Percentiles rank a stretch among this genome's conserved stretches.
Evolutionary conservation across 2,888 invertebrate species (phyloP).

Genomic region (Brachynemurus nebulosus): DNA sequence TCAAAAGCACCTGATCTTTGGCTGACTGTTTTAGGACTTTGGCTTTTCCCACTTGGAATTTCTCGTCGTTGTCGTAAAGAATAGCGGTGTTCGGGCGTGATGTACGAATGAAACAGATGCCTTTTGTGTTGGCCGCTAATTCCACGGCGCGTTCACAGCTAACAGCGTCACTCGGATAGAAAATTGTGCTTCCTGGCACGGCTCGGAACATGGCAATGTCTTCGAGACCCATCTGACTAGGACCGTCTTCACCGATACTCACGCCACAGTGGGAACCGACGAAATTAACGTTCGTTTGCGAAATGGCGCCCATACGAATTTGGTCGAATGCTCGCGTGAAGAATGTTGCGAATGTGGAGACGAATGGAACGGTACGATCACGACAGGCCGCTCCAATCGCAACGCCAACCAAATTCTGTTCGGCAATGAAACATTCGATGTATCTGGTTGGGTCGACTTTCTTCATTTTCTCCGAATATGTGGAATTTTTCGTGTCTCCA

Average conservation of each 20-base stretch:
- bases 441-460: conserved; percentile 58
- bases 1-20: conserved; percentile 69
- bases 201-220: conserved; percentile 91
- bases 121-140: conserved; percentile 86
- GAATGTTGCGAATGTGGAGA: conserved; percentile 96
- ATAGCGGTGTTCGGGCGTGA: conserved; percentile 83
- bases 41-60: conserved; percentile 66
- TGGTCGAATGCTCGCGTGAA: conserved; percentile 95
- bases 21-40: conserved; percentile 63
- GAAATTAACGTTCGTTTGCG: conserved; percentile 94
- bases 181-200: conserved; percentile 68
- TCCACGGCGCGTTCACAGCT: conserved; percentile 89
- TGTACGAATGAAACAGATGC: conserved; percentile 92
- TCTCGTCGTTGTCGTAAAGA: conserved; percentile 72
- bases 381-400: conserved; percentile 91
- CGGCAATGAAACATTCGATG: conserved; percentile 98
- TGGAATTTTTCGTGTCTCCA: conserved; percentile 98
- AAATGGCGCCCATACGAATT: conserved; percentile 99
- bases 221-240: conserved; percentile 99
- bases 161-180: conserved; percentile 86
- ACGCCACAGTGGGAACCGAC: conserved; percentile 96
- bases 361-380: conserved; percentile 85
- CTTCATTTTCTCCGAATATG: conserved; percentile 86
- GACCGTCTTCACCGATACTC: conserved; percentile 97
- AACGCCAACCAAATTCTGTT: conserved; percentile 94